Conservation (phyloP, 1,140 invertebrate genomes). For the fruit fly (Drosophila melanogaster) region DNA sequence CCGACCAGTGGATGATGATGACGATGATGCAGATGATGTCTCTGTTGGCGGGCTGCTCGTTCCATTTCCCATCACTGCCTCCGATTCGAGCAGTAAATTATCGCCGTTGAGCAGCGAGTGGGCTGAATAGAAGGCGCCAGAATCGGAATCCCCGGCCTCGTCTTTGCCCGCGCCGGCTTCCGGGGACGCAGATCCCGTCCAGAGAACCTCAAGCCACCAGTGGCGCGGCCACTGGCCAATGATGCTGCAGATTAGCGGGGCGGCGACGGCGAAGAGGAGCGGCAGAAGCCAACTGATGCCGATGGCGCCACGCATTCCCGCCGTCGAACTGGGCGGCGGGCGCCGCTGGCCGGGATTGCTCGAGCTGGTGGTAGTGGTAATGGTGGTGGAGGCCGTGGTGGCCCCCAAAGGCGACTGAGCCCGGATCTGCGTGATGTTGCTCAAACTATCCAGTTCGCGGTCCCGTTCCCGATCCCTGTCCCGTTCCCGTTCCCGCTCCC, state of each 20-base stretch:
- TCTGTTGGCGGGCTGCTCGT: constrained; percentile 33
- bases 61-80: constrained; percentile 64
- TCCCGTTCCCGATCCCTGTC: constrained; percentile 37
- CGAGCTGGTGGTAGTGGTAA: neutral
- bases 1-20: constrained; percentile 1
- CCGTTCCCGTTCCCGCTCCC: constrained; percentile 29
- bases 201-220: constrained; percentile 80
- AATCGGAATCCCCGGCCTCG: neutral
- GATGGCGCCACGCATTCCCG: constrained; percentile 79
- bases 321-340: constrained; percentile 2
- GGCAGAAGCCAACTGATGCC: constrained; percentile 84
- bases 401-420: constrained; percentile 50
- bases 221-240: constrained; percentile 82
- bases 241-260: constrained; percentile 83
- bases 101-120: constrained; percentile 71
- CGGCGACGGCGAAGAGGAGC: constrained; percentile 77
- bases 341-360: constrained; percentile 9
- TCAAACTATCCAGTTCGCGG: constrained; percentile 57
- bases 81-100: constrained; percentile 73
- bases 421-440: constrained; percentile 73
- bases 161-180: constrained; percentile 23
- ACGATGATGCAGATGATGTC: constrained; percentile 4
- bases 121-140: constrained; percentile 58
- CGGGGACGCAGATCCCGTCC: constrained; percentile 6
- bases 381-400: neutral